Evolutionary conservation across 2,113 vertebrate species (phyloP), one percentile per base, ranked within the genome.

Genomic region (Zapus hudsonius): DNA sequence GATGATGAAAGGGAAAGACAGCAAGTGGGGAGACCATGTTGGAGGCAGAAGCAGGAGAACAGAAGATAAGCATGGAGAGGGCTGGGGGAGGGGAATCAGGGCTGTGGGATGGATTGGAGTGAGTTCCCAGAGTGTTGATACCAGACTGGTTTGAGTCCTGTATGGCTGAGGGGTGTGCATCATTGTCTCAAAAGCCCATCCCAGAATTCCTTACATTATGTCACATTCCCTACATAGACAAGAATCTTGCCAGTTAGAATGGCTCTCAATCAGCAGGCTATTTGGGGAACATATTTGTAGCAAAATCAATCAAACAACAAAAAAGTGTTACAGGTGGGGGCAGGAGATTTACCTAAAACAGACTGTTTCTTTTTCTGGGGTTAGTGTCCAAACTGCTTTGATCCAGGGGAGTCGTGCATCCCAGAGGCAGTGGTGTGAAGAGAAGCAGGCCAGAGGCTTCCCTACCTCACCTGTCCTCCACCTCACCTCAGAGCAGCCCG

Each of bases 281-380:
- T 90, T 88, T 85, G 1, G 72, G 66, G 47, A 76, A 15, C 25
- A 27, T 78, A 63, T 63, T 10, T 88, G 76, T 47, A 95, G 74
- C 61, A 93, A 67, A 88, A 89, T 27, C 74, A 95, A 87, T 63
- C 72, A 83, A 76, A 87, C n/a, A 80, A 29, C n/a, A 63, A 92
- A 33, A 23, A 66, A 96, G 76, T 6, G 38, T 17, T 61, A n/a
- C 3, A 20, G 6, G 38, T 59, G 44, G 64, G 69, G 40, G 75
- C 42, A n/a, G 81, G 61, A 20, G 23, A 27, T 52, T 67, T 52
- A 7, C 31, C 80, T 42, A 23, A 42, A 69, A 36, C n/a, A 59
- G 31, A 69, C 8, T 11, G 64, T 40, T 88, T 55, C 92, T 0
- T 84, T 33, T 44, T 25, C 1, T 20, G 40, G 36, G 3, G 27